phyloP scores from a whole-genome alignment of 2,797 vertebrate species.

The Fistularia commersonii region DNA sequence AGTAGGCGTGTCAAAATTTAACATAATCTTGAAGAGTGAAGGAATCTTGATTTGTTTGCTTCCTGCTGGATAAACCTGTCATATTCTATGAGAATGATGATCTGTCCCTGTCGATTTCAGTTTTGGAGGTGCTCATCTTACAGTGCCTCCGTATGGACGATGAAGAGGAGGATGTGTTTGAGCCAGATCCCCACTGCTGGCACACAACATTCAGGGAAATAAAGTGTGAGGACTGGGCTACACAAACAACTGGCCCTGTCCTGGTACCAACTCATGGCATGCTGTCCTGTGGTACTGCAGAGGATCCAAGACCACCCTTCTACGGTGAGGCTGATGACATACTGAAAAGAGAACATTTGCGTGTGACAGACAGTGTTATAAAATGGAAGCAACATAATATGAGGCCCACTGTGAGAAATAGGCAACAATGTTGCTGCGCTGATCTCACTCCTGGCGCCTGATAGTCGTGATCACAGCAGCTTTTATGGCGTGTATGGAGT shows the following conservation, averaged over 20 bases:
- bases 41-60: constrained; percentile 3
- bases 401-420: constrained; percentile 40
- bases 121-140: constrained; percentile 48
- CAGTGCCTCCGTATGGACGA: constrained; percentile 76
- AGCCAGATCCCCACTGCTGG: constrained; percentile 63
- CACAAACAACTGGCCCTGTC: constrained; percentile 71
- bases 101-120: constrained; percentile 5
- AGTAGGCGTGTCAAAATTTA: constrained; percentile 25
- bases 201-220: constrained; percentile 70
- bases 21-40: constrained; percentile 12
- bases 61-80: constrained; percentile 1
- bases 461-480: constrained; percentile 53
- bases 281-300: constrained; percentile 73
- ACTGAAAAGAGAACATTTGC: constrained; percentile 29
- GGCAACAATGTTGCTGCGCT: constrained; percentile 32
- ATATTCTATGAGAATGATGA: constrained; percentile 1
- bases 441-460: constrained; percentile 66
- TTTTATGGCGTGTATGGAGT: constrained; percentile 70
- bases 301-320: constrained; percentile 78
- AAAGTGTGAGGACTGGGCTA: constrained; percentile 75
- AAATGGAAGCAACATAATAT: constrained; percentile 38
- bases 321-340: constrained; percentile 67
- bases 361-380: constrained; percentile 51
- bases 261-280: constrained; percentile 67
- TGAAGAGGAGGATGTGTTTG: constrained; percentile 81